Base-by-base conservation (phyloP, 2,113 vertebrate species). In the Pomatostomus ruficeps region DNA sequence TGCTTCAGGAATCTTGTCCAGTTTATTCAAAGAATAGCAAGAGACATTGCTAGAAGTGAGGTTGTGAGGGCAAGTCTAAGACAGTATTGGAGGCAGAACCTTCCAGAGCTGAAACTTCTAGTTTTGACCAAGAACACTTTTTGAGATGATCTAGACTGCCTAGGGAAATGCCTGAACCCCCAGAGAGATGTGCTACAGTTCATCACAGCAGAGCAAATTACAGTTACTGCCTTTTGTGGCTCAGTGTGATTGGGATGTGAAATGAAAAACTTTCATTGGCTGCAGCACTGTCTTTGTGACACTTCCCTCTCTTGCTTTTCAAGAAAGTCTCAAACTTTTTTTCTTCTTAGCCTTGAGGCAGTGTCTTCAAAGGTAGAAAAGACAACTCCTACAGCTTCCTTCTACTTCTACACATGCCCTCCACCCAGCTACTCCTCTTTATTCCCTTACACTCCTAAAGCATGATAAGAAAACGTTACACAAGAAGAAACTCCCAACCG, bases 51-150 rank as follows among this genome's bases (percentile, higher is more conserved):
- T 86, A 40, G 22, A 81, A 75, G 36, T 31, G 31, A 58, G 24
- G 5, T 14, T 74, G 52, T 0, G 1, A 66, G 43, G 11, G 8
- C 26, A 28, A 33, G 22, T 52, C 2, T 3, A 52, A 75, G 52
- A 40, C 7, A 36, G 7, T 13, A 7, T 24, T 24, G 36, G 25
- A 72, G 68, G 25, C 57, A 61, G 21, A 8, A 40, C 11, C 28
- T 75, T 59, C 36, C 29, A 21, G 24, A 29, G 35, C 35, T 62
- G 70, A 78, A 74, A 67, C n/a, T 31, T 61, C 11, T 26, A 10
- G 6, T 70, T 93, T 80, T 2, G 5, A 14, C 46, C 4, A 2
- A 35, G 26, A 80, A 10, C 6, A 8, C 11, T 59, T 67, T 71
- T n/a, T 63, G 51, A 63, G 51, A 36, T 74, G n/a, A 51, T 31